Conservation (phyloP, 2,113 vertebrate genomes). For the Pagrus major region DNA sequence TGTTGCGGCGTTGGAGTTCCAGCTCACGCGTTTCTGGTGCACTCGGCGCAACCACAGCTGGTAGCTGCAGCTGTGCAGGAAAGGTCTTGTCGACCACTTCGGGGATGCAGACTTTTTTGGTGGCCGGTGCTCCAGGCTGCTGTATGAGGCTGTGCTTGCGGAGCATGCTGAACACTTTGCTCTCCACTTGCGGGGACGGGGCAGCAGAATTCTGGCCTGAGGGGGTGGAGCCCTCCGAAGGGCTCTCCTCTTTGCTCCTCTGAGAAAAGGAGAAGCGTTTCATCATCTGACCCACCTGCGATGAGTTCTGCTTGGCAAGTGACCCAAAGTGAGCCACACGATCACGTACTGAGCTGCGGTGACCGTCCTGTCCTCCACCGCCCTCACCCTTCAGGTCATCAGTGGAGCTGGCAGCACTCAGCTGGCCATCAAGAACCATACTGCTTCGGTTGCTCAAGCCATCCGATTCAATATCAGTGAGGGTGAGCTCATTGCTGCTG, state of each 20-base stretch:
- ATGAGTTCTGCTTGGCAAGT: constrained; percentile 92
- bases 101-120: constrained; percentile 77
- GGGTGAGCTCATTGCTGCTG: constrained; percentile 90
- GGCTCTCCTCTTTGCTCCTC: constrained; percentile 92
- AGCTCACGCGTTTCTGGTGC: constrained; percentile 86
- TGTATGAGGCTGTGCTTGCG: constrained; percentile 74
- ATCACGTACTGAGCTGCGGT: constrained; percentile 90
- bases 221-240: constrained; percentile 90
- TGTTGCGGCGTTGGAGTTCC: constrained; percentile 93
- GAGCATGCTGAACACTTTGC: constrained; percentile 82
- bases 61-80: constrained; percentile 86
- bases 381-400: constrained; percentile 87
- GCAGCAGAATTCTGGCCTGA: constrained; percentile 90
- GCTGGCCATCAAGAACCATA: constrained; percentile 89
- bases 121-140: constrained; percentile 18
- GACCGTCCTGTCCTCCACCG: constrained; percentile 74
- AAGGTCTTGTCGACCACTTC: constrained; percentile 89
- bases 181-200: constrained; percentile 91
- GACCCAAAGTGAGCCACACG: constrained; percentile 91
- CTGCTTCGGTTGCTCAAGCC: constrained; percentile 89
- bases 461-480: constrained; percentile 91
- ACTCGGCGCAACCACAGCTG: constrained; percentile 83
- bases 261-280: constrained; percentile 97
- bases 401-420: constrained; percentile 91
- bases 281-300: constrained; percentile 86